Evolutionary conservation across 2,113 vertebrate genomes (phyloP).

Genomic region (Tursiops truncatus): DNA sequence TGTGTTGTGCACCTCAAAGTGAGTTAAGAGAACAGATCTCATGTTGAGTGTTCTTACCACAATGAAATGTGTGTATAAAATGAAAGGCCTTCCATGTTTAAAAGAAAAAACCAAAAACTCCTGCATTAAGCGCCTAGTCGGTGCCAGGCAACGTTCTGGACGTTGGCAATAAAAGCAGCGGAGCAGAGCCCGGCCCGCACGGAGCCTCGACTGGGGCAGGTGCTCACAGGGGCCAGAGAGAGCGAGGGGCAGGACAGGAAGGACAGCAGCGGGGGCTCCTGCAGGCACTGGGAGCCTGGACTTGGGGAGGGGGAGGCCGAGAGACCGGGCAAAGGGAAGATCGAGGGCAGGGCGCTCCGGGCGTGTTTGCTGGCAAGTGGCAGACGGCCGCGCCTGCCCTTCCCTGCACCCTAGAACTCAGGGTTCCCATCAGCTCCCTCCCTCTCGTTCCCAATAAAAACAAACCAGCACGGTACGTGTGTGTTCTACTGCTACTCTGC

Average conservation of each 20-base stretch:
- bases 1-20: rapidly evolving
- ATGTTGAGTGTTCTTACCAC: not conserved
- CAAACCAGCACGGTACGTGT: rapidly evolving
- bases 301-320: not conserved
- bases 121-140: not conserved
- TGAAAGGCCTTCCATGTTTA: not conserved
- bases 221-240: not conserved
- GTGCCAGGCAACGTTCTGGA: not conserved
- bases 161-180: not conserved
- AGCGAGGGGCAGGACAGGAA: too few relatives aligned
- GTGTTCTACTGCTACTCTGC: not conserved
- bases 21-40: not conserved
- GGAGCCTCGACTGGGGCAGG: not conserved
- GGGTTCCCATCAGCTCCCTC: not conserved
- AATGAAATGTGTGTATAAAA: not conserved
- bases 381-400: not conserved
- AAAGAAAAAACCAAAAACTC: not conserved
- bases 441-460: not conserved
- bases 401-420: not conserved
- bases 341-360: not conserved
- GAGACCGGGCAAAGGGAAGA: not conserved
- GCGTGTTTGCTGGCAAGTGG: too few relatives aligned
- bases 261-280: too few relatives aligned
- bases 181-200: not conserved
- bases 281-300: too few relatives aligned